Percentiles rank a stretch among this genome's conserved stretches.
Evolutionary conservation across 2,113 vertebrate genomes (phyloP).

Genomic region (Paradoxurus hermaphroditus): DNA sequence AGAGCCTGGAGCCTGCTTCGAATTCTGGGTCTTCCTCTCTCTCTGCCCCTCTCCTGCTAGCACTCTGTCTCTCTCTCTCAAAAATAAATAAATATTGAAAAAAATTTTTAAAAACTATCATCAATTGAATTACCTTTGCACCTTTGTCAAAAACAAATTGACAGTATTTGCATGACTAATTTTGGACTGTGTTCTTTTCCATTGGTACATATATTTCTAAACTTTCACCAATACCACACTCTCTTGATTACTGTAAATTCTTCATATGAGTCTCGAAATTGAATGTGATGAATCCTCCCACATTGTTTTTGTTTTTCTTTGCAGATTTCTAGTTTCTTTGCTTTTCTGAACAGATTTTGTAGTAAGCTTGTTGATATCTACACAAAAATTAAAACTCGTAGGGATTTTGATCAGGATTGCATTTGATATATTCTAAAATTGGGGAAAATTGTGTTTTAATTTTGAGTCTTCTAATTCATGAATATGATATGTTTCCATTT

Average conservation of each 20-base stretch:
- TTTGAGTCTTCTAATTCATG: not conserved
- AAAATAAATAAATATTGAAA: no score
- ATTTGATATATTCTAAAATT: not conserved
- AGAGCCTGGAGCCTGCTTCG: no score
- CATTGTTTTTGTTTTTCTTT: not conserved
- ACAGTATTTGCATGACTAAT: not conserved
- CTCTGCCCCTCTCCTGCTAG: no score
- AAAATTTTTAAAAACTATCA: no score
- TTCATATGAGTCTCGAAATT: not conserved
- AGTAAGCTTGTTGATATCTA: not conserved
- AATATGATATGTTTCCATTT: not conserved
- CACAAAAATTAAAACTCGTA: not conserved
- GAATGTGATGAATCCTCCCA: not conserved
- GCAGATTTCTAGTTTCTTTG: not conserved
- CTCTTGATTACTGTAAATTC: not conserved
- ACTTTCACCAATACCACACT: not conserved
- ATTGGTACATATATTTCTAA: not conserved
- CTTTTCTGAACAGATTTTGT: slow-evolving; percentile 5
- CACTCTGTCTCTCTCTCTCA: no score
- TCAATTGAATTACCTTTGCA: not conserved
- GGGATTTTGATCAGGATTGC: not conserved
- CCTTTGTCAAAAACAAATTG: not conserved
- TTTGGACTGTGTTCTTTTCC: not conserved
- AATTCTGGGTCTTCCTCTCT: no score
- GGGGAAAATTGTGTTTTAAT: not conserved